These are phyloP conservation scores for Pangasius macronema DNA, from an alignment of 2,797 vertebrate species.

Conservation along the genomic window DNA sequence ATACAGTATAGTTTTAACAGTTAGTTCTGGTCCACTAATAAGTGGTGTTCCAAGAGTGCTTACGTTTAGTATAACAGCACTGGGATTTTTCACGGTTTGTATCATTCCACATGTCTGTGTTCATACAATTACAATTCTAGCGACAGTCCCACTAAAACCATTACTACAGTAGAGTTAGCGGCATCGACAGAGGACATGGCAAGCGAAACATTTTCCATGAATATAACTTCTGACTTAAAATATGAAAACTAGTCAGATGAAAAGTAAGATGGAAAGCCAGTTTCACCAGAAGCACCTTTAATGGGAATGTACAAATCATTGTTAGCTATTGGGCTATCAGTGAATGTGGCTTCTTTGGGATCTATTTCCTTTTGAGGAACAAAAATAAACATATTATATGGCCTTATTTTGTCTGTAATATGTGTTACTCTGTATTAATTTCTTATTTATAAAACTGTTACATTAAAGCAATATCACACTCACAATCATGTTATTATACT, in stretches of 20 bases:
- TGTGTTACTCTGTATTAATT: not conserved
- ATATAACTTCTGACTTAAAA: not conserved
- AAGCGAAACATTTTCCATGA: not conserved
- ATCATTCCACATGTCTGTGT: not conserved
- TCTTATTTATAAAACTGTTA: not conserved
- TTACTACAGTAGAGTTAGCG: not conserved
- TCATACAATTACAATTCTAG: not conserved
- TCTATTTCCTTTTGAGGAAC: not conserved
- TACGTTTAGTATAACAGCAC: not conserved
- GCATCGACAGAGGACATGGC: too few species aligned
- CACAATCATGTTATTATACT: not conserved
- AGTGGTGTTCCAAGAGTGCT: not conserved
- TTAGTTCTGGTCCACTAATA: not conserved
- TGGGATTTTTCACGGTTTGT: not conserved
- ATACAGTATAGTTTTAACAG: not conserved
- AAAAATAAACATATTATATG: not conserved
- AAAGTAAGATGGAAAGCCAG: not conserved
- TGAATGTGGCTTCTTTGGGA: too few species aligned
- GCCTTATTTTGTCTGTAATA: not conserved
- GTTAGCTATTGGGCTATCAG: too few species aligned
- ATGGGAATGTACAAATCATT: too few species aligned
- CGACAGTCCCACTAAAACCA: not conserved
- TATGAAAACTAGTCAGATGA: not conserved
- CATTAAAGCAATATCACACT: not conserved
- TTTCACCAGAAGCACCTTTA: not conserved